Conservation (phyloP, 2,113 vertebrate species). For the Calyptomena viridis region DNA sequence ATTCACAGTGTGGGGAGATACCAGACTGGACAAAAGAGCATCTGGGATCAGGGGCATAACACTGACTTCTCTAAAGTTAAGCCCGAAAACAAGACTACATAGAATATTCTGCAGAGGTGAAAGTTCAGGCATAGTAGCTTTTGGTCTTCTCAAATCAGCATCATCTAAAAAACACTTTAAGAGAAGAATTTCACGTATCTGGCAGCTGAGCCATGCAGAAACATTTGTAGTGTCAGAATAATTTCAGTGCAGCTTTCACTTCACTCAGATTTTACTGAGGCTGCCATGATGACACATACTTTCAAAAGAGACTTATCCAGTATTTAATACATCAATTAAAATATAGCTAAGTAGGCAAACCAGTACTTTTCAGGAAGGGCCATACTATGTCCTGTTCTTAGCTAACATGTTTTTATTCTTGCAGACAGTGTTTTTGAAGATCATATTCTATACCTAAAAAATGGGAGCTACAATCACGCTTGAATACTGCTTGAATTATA, state of each 20-base stretch:
- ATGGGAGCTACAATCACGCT: not conserved
- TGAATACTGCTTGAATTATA: not conserved
- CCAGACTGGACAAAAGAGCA: not conserved
- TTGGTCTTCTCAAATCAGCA: not conserved
- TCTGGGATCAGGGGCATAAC: not conserved
- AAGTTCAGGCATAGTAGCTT: not conserved
- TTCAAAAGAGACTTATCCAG: not conserved
- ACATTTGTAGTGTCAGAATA: not conserved
- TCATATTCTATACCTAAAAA: not conserved
- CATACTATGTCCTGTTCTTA: not conserved
- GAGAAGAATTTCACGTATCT: not conserved
- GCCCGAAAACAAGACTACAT: not conserved
- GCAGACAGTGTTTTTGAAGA: not conserved
- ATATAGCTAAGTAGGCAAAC: not conserved
- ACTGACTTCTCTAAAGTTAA: not conserved
- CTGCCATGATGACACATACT: not conserved
- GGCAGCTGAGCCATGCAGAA: not conserved
- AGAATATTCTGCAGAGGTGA: not conserved
- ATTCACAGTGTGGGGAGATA: rapidly evolving
- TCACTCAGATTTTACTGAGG: not conserved
- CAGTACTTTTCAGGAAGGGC: not conserved
- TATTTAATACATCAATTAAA: not conserved
- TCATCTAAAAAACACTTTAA: not conserved
- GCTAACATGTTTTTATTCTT: not conserved
- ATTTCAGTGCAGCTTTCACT: not conserved